phyloP scores from a whole-genome alignment of 2,888 invertebrate species.

The Prosopocoilus inquinatus region DNA sequence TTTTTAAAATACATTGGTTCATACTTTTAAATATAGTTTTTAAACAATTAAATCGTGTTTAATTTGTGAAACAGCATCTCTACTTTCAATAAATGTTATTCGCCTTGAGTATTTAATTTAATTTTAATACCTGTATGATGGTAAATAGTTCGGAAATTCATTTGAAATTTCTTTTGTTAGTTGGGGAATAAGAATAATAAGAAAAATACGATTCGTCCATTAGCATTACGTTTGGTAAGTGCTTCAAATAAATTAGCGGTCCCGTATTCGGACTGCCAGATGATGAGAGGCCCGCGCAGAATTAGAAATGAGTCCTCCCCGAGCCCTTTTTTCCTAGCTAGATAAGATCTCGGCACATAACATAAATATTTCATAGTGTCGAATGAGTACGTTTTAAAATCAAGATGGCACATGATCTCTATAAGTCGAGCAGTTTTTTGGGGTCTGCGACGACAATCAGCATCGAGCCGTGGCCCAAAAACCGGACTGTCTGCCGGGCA shows the following conservation, averaged over 20 bases:
- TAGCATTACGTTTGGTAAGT: not conserved
- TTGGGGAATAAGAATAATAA: no score
- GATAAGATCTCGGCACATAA: constrained; percentile 29
- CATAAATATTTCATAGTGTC: constrained; percentile 35
- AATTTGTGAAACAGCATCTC: no score
- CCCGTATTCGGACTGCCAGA: not conserved
- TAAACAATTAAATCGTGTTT: no score
- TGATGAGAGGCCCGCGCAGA: constrained; percentile 22
- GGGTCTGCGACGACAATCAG: constrained; percentile 13
- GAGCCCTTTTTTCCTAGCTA: constrained; percentile 21
- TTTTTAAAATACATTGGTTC: no score
- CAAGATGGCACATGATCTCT: constrained; percentile 27
- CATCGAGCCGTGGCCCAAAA: constrained; percentile 29
- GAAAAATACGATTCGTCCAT: no score
- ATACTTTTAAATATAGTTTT: no score
- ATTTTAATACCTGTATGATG: no score
- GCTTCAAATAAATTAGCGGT: not conserved
- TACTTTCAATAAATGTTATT: no score
- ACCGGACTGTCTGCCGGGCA: constrained; percentile 39
- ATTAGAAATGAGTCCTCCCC: constrained; percentile 21
- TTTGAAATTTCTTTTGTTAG: no score
- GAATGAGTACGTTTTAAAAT: constrained; percentile 13
- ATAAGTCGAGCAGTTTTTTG: constrained; percentile 36
- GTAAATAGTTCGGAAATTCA: no score
- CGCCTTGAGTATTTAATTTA: no score